Evolutionary conservation across 2,113 vertebrate species (phyloP), one percentile per base, ranked within the genome.

Genomic region (Himantopus leucocephalus): DNA sequence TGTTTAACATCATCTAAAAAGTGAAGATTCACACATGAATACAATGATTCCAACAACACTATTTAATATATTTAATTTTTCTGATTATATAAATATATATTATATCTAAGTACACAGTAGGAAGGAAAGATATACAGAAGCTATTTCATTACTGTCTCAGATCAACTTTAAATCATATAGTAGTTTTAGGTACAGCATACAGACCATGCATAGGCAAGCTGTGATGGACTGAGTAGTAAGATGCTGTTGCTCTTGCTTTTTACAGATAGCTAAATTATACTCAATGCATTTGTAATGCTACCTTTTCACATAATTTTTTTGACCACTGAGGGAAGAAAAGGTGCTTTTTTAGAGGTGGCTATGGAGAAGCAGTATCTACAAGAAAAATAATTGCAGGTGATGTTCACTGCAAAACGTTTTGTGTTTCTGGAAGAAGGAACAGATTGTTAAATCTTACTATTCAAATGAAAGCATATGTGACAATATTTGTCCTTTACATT

Each of bases 1-100:
- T 86, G 88, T 94, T 85, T 83, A 95, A n/a, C 45, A 80, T 88
- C 4, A 48, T 85, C 77, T 91, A 50, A 77, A 77, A 92, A 56
- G 53, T 75, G 89, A 89, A 90, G 29, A 75, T 50, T 50, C 48
- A 50, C 48, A 50, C 48, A 50, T 50, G 21, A 86, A 62, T 59
- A 20, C 16, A 58, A 9, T 16, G 19, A 62, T 81, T 85, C n/a
- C 58, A 85, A 39, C 10, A 70, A 35, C 11, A 85, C 26, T 66
- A 52, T 35, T 68, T 79, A 55, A 5, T 2, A 20, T 64, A 73
- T 26, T 39, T 52, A 39, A 34, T 76, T 68, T 79, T 92, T 67
- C 34, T 75, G 15, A 50, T 88, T 76, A 21, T 43, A 19, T 62
- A 81, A 86, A 50, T 50, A 23, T 24, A 24, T 50, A 50, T 50